Evolutionary conservation across 2,888 invertebrate genomes (phyloP).

Genomic region (Criorhina ranunculi): DNA sequence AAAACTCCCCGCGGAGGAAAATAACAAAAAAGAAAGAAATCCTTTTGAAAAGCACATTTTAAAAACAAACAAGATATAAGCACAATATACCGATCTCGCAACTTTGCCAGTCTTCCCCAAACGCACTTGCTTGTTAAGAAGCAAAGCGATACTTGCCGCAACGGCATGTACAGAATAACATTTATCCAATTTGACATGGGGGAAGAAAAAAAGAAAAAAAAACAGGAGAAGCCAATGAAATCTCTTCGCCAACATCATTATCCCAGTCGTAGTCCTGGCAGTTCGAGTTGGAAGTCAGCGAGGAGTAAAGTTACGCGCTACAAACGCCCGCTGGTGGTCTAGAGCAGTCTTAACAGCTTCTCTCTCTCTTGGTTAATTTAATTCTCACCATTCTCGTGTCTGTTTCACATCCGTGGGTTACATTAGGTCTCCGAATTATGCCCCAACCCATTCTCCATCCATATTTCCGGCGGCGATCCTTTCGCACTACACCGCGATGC

Average conservation of each 20-base stretch:
- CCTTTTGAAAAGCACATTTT: constrained; percentile 62
- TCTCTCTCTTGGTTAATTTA: constrained; percentile 42
- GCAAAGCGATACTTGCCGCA: constrained; percentile 46
- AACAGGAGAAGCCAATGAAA: constrained; percentile 51
- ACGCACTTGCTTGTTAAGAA: constrained; percentile 21
- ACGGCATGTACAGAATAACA: constrained; percentile 56
- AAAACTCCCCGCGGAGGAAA: constrained; percentile 45
- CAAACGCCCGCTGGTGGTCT: constrained; percentile 33
- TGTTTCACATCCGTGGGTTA: constrained; percentile 10
- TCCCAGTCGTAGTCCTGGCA: constrained; percentile 16
- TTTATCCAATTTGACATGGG: constrained; percentile 62
- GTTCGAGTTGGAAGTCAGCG: constrained; percentile 23
- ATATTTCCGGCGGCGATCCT: constrained; percentile 45
- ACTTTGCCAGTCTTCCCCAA: neutral
- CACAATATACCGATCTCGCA: constrained; percentile 31
- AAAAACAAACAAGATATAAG: constrained; percentile 40
- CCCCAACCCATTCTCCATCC: neutral
- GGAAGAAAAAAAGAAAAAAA: neutral
- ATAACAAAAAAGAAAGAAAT: constrained; percentile 40
- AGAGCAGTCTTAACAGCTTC: constrained; percentile 8
- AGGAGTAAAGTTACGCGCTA: constrained; percentile 29
- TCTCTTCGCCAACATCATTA: constrained; percentile 59
- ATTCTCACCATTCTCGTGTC: constrained; percentile 18
- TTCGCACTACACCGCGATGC: constrained; percentile 10
- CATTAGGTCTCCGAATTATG: constrained; percentile 22